Evolutionary conservation across 2,888 invertebrate genomes (phyloP).

Genomic region (Stegana nigrithorax): DNA sequence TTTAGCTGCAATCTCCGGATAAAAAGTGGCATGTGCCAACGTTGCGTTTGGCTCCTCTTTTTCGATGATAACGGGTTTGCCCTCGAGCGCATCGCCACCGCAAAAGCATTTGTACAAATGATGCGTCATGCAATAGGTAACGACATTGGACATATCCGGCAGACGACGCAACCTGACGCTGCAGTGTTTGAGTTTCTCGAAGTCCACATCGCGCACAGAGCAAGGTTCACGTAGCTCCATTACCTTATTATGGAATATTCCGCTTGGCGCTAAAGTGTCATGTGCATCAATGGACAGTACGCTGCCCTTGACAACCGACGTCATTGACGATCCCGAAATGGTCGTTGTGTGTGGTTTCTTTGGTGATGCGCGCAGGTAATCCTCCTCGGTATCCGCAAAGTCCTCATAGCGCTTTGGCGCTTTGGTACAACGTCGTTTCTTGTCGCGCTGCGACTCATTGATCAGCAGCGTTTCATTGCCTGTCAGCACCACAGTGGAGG

Average conservation of each 20-base stretch:
- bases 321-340: constrained; percentile 23
- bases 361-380: constrained; percentile 24
- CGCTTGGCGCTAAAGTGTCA: constrained; percentile 14
- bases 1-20: constrained; percentile 39
- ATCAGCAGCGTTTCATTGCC: constrained; percentile 76
- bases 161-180: constrained; percentile 57
- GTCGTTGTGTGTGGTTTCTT: constrained; percentile 28
- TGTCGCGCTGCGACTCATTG: constrained; percentile 70
- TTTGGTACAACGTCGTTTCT: constrained; percentile 72
- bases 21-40: constrained; percentile 30
- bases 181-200: constrained; percentile 57
- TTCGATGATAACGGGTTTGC: constrained; percentile 58
- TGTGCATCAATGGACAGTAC: constrained; percentile 15
- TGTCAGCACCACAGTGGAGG: constrained; percentile 77
- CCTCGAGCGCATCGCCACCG: constrained; percentile 66
- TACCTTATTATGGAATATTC: constrained; percentile 21
- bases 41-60: constrained; percentile 45
- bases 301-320: constrained; percentile 22
- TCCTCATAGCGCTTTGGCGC: constrained; percentile 75
- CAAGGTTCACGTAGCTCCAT: constrained; percentile 43
- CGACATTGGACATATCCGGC: constrained; percentile 68
- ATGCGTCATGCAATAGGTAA: constrained; percentile 77
- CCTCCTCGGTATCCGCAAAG: constrained; percentile 60
- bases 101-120: constrained; percentile 77
- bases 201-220: constrained; percentile 47